Percentiles rank a stretch among this genome's conserved stretches.
Conservation (phyloP, 1,140 invertebrate genomes). For the Euwallacea fornicatus region DNA sequence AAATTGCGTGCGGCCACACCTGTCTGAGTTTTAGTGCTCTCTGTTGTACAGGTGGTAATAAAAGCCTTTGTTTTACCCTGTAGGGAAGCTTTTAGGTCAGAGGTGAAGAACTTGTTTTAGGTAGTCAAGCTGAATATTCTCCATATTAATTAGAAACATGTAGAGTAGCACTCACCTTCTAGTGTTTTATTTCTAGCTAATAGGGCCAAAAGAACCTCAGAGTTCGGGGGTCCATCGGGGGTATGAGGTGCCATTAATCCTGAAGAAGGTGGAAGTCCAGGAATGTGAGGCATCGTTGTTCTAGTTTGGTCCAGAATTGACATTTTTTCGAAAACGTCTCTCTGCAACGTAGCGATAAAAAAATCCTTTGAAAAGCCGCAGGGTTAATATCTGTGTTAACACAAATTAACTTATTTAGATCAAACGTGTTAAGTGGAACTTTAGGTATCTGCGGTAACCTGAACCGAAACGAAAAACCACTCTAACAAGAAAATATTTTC, state of each 20-base stretch:
- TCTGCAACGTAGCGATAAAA: too few relatives aligned
- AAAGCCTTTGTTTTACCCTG: too few relatives aligned
- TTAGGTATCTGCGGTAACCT: too few relatives aligned
- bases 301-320: slow-evolving; percentile 54
- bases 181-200: slow-evolving; percentile 83
- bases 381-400: too few relatives aligned
- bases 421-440: too few relatives aligned
- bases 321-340: slow-evolving; percentile 43
- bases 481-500: too few relatives aligned
- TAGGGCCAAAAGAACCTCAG: slow-evolving; percentile 80
- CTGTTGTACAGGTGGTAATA: not conserved
- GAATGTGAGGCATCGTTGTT: slow-evolving; percentile 47
- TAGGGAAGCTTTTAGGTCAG: too few relatives aligned
- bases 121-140: not conserved
- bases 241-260: slow-evolving; percentile 50
- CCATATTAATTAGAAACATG: not conserved
- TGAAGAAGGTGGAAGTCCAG: slow-evolving; percentile 48
- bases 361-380: too few relatives aligned
- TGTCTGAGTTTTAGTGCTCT: slow-evolving; percentile 8
- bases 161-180: slow-evolving; percentile 66
- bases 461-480: too few relatives aligned
- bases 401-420: too few relatives aligned
- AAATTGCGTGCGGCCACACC: slow-evolving; percentile 23
- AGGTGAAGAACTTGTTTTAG: too few relatives aligned
- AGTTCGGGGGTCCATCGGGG: slow-evolving; percentile 62